These are phyloP conservation scores for Graptemys geographica DNA, from an alignment of 2,797 vertebrate species.

Conservation along the genomic window DNA sequence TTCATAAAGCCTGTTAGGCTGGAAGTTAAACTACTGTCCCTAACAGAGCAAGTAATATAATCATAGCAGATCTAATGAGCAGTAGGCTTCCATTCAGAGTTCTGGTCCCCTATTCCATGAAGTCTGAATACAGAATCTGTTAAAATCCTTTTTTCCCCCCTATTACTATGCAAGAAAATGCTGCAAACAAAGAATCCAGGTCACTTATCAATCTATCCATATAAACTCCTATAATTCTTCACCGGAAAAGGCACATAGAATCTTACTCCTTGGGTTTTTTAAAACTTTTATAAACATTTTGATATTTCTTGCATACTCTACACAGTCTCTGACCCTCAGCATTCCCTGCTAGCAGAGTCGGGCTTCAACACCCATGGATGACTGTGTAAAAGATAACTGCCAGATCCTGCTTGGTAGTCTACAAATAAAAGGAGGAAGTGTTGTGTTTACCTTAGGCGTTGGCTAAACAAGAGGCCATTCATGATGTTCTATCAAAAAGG, in stretches of 20 bases:
- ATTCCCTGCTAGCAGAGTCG: neutral
- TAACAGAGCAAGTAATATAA: neutral
- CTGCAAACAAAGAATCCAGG: constrained; percentile 5
- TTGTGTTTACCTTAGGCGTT: neutral
- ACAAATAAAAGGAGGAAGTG: accelerated
- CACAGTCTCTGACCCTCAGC: neutral
- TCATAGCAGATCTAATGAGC: neutral
- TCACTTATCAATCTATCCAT: constrained; percentile 1
- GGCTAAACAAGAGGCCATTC: neutral
- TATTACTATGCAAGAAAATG: neutral
- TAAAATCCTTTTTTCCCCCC: neutral
- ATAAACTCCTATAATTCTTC: neutral
- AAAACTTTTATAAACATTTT: neutral
- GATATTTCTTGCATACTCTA: neutral
- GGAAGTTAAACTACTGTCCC: neutral
- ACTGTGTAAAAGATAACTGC: neutral
- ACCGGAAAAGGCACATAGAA: neutral
- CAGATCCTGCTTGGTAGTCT: neutral
- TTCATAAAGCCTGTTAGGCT: neutral
- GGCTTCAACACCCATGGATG: neutral
- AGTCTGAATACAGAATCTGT: neutral
- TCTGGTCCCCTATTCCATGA: neutral
- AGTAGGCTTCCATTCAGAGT: neutral
- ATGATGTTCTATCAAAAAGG: neutral
- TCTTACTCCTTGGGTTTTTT: neutral